Evolutionary conservation across 2,797 vertebrate genomes (phyloP), one percentile per base, ranked within the genome.

Genomic region (Pipistrellus pipistrellus): DNA sequence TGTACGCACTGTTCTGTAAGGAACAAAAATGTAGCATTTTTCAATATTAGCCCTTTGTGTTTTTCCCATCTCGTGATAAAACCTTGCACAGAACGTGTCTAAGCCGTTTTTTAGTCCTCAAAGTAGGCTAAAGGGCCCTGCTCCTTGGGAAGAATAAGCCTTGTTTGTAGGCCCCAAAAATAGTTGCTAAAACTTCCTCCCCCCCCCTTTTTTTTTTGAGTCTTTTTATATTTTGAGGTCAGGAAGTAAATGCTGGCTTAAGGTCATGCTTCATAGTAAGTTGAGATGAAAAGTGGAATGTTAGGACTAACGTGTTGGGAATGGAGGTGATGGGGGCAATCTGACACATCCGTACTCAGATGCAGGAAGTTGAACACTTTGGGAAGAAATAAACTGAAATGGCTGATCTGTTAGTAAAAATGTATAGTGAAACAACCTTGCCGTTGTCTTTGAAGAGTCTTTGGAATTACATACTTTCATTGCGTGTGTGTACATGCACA

Each of bases 121-220:
- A 86, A 91, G 64, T 85, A 85, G 72, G 73, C 90, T 75, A 87
- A 87, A 93, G 83, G 75, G 69, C 46, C 86, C 76, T 82, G 55
- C 90, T 77, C 46, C 59, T 82, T 18, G 66, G 88, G 82, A 87
- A 77, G 76, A 78, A 30, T 62, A 73, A 82, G 68, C 73, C 77
- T 93, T 90, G 72, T 78, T 95, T 93, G 64, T 82, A 25, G 68
- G n/a, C 41, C 89, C 87, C 91, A 75, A 87, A 96, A 93, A 93
- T 90, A 91, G 91, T 91, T 51, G n/a, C 62, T 86, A 59, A 78
- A 82, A 85, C 46, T 77, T 85, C 71, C 81, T 72, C 35, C 35
- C 35, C 35, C 35, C 35, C 35, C 35, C 66, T 83, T 44, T 9
- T 9, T 75, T 75, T 30, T 21, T 25, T 44, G 32, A 51, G 41